These are phyloP conservation scores for Syrphus vitripennis DNA, from an alignment of 2,888 invertebrate species.

Conservation along the genomic window DNA sequence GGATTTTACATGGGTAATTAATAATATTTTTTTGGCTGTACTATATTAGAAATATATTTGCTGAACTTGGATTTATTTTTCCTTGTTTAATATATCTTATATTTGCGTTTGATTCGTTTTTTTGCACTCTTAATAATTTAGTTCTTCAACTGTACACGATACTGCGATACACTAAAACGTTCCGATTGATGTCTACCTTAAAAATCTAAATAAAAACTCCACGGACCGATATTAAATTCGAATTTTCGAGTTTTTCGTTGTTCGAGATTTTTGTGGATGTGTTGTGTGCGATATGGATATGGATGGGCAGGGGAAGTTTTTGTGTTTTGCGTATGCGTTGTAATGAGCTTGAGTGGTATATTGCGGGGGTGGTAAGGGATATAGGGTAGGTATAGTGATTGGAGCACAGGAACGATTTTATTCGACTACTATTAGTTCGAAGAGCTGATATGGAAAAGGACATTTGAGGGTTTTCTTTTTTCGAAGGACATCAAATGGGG, in stretches of 20 bases:
- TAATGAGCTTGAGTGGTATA: constrained; percentile 8
- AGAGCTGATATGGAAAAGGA: constrained; percentile 26
- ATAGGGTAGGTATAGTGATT: too few species aligned
- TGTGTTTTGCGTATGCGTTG: constrained; percentile 64
- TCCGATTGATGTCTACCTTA: constrained; percentile 69
- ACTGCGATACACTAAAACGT: constrained; percentile 71
- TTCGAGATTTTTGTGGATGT: too few species aligned
- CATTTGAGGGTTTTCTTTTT: background rate
- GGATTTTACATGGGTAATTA: constrained; percentile 50
- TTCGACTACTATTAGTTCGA: background rate
- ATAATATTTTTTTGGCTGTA: background rate
- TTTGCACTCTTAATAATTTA: constrained; percentile 54
- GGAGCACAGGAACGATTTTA: too few species aligned
- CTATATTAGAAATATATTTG: background rate
- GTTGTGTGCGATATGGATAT: constrained; percentile 13
- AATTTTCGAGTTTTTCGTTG: constrained; percentile 56
- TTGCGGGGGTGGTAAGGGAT: background rate
- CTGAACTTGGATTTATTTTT: background rate
- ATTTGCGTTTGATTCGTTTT: constrained; percentile 35
- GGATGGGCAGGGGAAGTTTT: too few species aligned
- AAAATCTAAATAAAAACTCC: constrained; percentile 71
- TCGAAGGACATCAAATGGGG: constrained; percentile 39
- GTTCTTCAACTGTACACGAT: constrained; percentile 65
- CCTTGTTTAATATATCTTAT: constrained; percentile 11
- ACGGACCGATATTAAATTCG: constrained; percentile 70